A percentile compares a stretch with the other conserved stretches of the same genome.
phyloP scores from a whole-genome alignment of 2,888 invertebrate species.

The Lepas anatifera region DNA sequence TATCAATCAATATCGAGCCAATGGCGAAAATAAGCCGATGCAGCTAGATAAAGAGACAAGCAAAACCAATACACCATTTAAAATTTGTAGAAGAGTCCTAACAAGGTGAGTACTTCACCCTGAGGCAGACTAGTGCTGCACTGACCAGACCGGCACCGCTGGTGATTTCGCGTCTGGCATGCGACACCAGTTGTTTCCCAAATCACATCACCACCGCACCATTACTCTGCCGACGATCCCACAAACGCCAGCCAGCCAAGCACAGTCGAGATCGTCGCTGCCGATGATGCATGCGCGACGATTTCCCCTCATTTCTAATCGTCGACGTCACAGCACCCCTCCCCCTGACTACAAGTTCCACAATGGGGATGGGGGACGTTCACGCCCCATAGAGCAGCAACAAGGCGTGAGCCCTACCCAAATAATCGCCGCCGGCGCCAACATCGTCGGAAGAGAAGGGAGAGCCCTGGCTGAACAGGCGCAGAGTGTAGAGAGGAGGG shows the following conservation, averaged over 20 bases:
- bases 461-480: too few species aligned
- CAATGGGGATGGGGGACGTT: too few species aligned
- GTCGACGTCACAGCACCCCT: neutral
- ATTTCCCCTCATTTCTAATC: neutral
- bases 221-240: neutral
- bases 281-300: neutral
- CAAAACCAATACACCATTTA: too few species aligned
- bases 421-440: slow-evolving; percentile 6
- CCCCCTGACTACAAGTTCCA: neutral
- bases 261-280: neutral
- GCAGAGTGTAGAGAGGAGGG: too few species aligned
- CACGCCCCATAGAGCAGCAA: slow-evolving; percentile 1
- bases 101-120: too few species aligned
- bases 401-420: neutral
- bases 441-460: too few species aligned
- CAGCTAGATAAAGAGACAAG: too few species aligned
- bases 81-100: too few species aligned
- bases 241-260: neutral
- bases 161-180: neutral
- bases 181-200: neutral
- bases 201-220: neutral
- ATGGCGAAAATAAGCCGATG: too few species aligned
- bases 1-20: too few species aligned
- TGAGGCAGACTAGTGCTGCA: too few species aligned
- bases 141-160: too few species aligned